These are phyloP conservation scores for Nasonia oneida DNA, from an alignment of 2,888 invertebrate genomes.

Conservation along the genomic window DNA sequence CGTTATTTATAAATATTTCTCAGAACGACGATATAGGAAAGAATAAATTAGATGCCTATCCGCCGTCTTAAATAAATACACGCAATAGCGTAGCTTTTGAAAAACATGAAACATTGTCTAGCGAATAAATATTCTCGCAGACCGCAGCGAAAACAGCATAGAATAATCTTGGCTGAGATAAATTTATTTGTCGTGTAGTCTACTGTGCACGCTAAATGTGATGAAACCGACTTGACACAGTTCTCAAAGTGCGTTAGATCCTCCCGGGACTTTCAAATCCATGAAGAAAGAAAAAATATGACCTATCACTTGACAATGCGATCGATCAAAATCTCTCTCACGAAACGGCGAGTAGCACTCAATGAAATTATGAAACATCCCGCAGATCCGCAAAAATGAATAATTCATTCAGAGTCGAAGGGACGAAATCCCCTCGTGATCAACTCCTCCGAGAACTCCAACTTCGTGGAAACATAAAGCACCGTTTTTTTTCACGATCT, in stretches of 20 bases:
- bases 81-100: neutral
- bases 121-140: neutral
- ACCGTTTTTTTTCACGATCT: neutral
- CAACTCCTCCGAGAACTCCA: conserved; percentile 34
- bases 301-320: neutral
- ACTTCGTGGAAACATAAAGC: conserved; percentile 48
- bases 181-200: neutral
- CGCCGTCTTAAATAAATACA: neutral
- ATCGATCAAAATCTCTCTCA: neutral
- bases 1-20: conserved; percentile 23
- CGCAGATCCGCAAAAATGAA: neutral
- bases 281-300: neutral
- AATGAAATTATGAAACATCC: neutral
- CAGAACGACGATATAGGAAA: neutral
- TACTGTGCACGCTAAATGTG: too few relatives aligned
- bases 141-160: neutral
- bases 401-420: conserved; percentile 30
- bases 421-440: neutral
- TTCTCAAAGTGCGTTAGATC: neutral
- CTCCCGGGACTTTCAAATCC: neutral
- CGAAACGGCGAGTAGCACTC: neutral
- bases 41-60: neutral
- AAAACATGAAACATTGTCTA: neutral
- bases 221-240: conserved; percentile 2
- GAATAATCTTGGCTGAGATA: neutral